Conservation (phyloP, 2,888 invertebrate genomes). For the Nomada fucata region DNA sequence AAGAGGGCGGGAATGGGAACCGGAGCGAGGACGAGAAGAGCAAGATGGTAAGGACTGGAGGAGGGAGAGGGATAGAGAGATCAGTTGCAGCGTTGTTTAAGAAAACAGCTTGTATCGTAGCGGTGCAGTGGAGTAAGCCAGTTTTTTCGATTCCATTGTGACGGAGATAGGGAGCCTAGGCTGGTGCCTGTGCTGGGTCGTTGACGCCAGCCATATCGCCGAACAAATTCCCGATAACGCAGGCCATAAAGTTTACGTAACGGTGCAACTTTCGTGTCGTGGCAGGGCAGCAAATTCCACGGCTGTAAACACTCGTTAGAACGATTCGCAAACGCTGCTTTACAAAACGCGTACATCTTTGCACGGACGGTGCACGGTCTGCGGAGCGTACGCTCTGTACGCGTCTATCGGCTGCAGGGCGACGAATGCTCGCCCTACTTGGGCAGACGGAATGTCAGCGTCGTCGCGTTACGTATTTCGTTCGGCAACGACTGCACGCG, state of each 20-base stretch:
- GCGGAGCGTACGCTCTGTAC: too few relatives aligned
- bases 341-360: background rate
- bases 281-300: background rate
- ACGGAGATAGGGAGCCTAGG: slow-evolving; percentile 11
- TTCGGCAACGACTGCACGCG: background rate
- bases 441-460: too few relatives aligned
- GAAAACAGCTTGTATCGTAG: background rate
- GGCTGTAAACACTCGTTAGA: background rate
- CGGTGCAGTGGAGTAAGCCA: background rate
- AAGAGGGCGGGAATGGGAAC: slow-evolving; percentile 33
- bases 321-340: background rate
- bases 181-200: slow-evolving; percentile 8
- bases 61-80: background rate
- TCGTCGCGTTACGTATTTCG: too few relatives aligned
- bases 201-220: slow-evolving; percentile 8
- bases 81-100: background rate
- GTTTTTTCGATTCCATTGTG: slow-evolving; percentile 27
- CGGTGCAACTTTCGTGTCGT: background rate
- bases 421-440: too few relatives aligned
- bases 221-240: slow-evolving; percentile 4
- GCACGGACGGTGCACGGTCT: too few relatives aligned
- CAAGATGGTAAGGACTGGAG: background rate
- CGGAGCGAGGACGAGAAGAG: background rate
- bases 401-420: too few relatives aligned
- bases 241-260: background rate